Percentiles rank a stretch among this genome's conserved stretches.
These are phyloP conservation scores for Sesamia inferens DNA, from an alignment of 2,888 invertebrate species.

Conservation along the genomic window DNA sequence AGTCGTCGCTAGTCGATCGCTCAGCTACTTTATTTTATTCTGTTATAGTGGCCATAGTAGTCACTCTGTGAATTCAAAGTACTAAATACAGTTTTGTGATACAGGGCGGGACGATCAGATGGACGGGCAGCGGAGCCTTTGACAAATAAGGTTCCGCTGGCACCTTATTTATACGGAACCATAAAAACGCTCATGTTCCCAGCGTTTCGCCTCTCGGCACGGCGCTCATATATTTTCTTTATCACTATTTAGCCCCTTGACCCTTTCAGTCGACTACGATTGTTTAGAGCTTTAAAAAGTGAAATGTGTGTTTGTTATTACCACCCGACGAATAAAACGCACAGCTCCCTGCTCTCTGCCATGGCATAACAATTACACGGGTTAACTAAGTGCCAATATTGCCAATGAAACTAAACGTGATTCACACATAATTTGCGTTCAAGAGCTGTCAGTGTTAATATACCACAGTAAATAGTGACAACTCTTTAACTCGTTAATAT, in stretches of 20 bases:
- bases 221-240: slow-evolving; percentile 74
- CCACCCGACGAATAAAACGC: slow-evolving; percentile 59
- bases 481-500: background rate
- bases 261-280: slow-evolving; percentile 68
- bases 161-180: background rate
- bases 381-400: slow-evolving; percentile 32
- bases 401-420: background rate
- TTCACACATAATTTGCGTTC: slow-evolving; percentile 2
- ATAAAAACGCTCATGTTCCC: slow-evolving; percentile 68
- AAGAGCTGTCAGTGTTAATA: background rate
- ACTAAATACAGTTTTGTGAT: no score
- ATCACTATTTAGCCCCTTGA: slow-evolving; percentile 71
- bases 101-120: no score
- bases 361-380: slow-evolving; percentile 45
- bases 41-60: background rate
- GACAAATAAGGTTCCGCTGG: background rate
- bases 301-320: slow-evolving; percentile 61
- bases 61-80: background rate
- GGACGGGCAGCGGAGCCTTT: background rate
- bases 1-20: no score
- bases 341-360: slow-evolving; percentile 30
- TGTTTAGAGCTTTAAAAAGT: slow-evolving; percentile 65
- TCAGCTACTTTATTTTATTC: background rate
- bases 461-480: background rate
- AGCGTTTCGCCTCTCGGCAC: slow-evolving; percentile 65